Evolutionary conservation across 2,113 vertebrate species (phyloP).

Genomic region (Vimba vimba): DNA sequence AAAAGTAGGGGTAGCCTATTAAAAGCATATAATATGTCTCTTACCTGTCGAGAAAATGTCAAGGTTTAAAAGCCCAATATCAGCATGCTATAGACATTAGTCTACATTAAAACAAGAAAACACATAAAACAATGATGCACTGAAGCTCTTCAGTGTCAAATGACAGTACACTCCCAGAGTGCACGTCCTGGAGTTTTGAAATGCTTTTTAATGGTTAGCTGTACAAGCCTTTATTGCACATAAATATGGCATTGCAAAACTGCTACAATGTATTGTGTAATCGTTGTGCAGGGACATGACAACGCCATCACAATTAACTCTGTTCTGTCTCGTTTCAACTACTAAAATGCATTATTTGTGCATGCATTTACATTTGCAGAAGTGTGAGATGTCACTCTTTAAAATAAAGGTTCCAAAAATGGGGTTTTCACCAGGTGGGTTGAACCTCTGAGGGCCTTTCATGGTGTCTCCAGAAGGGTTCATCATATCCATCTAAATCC

Average conservation of each 20-base stretch:
- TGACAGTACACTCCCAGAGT: neutral
- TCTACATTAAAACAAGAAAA: neutral
- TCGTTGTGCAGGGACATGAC: neutral
- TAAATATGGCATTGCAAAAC: neutral
- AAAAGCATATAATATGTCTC: neutral
- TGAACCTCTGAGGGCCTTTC: too few relatives aligned
- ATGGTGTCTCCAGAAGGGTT: slow-evolving; percentile 6
- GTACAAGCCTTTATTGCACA: neutral
- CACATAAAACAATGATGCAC: neutral
- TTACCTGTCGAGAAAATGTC: neutral
- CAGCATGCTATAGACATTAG: neutral
- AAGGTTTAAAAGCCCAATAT: neutral
- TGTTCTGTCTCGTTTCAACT: neutral
- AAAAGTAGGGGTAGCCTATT: neutral
- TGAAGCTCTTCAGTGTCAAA: neutral
- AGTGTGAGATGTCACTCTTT: neutral
- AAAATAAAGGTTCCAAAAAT: too few relatives aligned
- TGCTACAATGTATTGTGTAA: neutral
- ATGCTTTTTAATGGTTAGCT: neutral
- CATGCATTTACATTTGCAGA: neutral
- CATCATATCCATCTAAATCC: neutral
- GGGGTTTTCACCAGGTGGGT: too few relatives aligned
- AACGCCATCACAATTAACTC: neutral
- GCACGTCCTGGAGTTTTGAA: neutral
- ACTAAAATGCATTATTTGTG: neutral